These are phyloP conservation scores for Athalia circularis DNA, from an alignment of 2,888 invertebrate genomes.

Conservation along the genomic window DNA sequence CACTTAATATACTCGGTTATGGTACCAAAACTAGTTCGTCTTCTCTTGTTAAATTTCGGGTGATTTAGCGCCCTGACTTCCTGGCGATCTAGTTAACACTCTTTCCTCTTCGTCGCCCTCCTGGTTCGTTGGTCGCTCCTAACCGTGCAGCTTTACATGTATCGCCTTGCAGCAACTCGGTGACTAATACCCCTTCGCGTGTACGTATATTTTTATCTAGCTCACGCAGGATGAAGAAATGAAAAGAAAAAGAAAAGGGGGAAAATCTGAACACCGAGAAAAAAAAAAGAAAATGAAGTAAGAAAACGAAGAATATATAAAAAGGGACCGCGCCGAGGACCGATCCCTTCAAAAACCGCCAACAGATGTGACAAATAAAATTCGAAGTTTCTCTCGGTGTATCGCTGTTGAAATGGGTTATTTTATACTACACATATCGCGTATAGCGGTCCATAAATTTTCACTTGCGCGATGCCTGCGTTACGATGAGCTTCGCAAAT, in stretches of 20 bases:
- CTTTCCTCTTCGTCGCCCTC: conserved; percentile 47
- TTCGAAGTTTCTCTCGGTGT: neutral
- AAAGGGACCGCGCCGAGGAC: neutral
- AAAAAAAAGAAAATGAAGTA: neutral
- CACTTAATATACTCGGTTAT: neutral
- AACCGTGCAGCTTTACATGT: conserved; percentile 39
- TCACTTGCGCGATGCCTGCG: neutral
- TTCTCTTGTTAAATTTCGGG: conserved; percentile 47
- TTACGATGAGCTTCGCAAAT: neutral
- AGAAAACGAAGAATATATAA: neutral
- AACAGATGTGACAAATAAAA: conserved; percentile 41
- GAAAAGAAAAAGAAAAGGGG: neutral
- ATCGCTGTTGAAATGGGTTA: neutral
- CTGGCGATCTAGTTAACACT: conserved; percentile 68
- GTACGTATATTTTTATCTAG: conserved; percentile 65
- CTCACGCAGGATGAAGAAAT: neutral
- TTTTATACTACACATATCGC: neutral
- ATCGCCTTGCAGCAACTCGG: conserved; percentile 43
- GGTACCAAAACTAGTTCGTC: conserved; percentile 23
- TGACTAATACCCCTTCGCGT: conserved; percentile 62
- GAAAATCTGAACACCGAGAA: neutral
- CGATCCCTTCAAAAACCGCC: neutral
- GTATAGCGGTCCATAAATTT: conserved; percentile 18
- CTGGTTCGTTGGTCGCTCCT: conserved; percentile 39
- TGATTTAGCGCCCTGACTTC: conserved; percentile 66